Evolutionary conservation across 2,113 vertebrate genomes (phyloP).

Genomic region (Barnardius zonarius): DNA sequence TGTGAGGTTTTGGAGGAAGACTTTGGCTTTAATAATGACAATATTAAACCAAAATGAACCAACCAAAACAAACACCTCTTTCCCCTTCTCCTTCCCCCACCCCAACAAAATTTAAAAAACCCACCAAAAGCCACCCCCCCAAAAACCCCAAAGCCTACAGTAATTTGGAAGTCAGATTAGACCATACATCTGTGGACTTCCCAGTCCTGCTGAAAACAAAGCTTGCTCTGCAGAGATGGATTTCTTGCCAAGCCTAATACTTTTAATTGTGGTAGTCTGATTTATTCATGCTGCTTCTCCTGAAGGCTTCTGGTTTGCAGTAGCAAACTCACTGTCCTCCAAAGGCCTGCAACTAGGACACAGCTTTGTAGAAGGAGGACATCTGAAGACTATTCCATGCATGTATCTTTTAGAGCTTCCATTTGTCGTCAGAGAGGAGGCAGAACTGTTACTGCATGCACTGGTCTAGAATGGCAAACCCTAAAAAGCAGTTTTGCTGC

Average conservation of each 20-base stretch:
- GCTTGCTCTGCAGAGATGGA: not conserved
- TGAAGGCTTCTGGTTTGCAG: not conserved
- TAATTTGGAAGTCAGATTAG: not conserved
- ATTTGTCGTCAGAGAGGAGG: not conserved
- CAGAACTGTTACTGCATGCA: not conserved
- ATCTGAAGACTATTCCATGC: not conserved
- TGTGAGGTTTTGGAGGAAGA: not conserved
- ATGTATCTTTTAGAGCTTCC: not conserved
- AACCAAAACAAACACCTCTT: not conserved
- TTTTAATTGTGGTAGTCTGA: slow-evolving; percentile 9
- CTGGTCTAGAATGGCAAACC: not conserved
- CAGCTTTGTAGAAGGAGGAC: not conserved
- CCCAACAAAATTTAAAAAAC: not conserved
- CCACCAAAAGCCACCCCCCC: not conserved
- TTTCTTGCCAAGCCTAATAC: slow-evolving; percentile 16
- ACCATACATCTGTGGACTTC: not conserved
- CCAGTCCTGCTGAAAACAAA: not conserved
- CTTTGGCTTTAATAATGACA: not conserved
- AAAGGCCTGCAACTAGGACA: not conserved
- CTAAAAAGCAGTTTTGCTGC: not conserved
- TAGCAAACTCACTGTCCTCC: not conserved
- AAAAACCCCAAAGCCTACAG: not conserved
- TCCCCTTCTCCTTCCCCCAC: not conserved
- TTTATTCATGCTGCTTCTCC: not conserved
- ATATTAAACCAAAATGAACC: not conserved